Evolutionary conservation across 2,888 invertebrate genomes (phyloP).

Genomic region (Eremobia ochroleuca): DNA sequence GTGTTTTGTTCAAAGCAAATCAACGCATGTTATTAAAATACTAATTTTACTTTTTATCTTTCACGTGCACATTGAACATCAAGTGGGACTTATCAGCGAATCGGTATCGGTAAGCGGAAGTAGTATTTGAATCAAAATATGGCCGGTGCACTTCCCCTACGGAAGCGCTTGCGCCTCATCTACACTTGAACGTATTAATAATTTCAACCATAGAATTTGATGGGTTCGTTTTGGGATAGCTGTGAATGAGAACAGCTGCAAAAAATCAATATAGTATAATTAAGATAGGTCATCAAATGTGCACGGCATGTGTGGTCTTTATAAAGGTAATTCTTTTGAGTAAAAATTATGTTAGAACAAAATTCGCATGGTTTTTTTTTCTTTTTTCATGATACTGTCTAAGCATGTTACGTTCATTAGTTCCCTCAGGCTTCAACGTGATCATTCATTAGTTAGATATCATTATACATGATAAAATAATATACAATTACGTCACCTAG

Average conservation of each 20-base stretch:
- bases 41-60: constrained; percentile 44
- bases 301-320: not conserved
- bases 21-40: constrained; percentile 2
- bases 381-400: not conserved
- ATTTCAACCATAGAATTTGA: constrained; percentile 54
- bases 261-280: constrained; percentile 40
- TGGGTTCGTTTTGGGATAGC: constrained; percentile 34
- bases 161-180: constrained; percentile 81
- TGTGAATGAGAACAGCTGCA: constrained; percentile 28
- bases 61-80: constrained; percentile 49
- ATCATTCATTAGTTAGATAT: constrained; percentile 17
- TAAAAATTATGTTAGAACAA: not conserved
- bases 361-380: not conserved
- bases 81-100: constrained; percentile 67
- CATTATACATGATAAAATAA: constrained; percentile 40
- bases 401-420: constrained; percentile 7
- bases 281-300: not conserved
- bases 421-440: constrained; percentile 42
- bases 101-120: constrained; percentile 77
- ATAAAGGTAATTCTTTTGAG: not conserved
- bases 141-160: constrained; percentile 85
- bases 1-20: constrained; percentile 9
- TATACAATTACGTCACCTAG: constrained; percentile 45
- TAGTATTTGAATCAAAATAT: constrained; percentile 87
- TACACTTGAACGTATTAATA: constrained; percentile 69